A percentile compares a stretch with the other conserved stretches of the same genome.
Conservation (phyloP, 1,140 invertebrate genomes). For the Dreissena polymorpha region DNA sequence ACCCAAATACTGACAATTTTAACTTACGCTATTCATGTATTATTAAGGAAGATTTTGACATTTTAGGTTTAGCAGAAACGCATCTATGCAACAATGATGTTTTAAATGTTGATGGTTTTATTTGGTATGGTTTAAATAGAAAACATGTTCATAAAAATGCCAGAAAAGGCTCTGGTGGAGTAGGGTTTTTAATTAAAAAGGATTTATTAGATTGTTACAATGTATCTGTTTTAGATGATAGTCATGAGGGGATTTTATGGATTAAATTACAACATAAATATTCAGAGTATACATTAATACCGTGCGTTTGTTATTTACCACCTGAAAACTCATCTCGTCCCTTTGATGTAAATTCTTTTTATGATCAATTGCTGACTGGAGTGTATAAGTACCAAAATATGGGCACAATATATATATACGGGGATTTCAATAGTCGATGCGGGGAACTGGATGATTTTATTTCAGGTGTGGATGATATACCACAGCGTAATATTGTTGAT, state of each 20-base stretch:
- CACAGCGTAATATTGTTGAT: constrained; percentile 39
- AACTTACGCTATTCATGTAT: neutral
- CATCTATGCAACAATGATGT: constrained; percentile 10
- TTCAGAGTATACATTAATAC: constrained; percentile 21
- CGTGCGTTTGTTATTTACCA: constrained; percentile 52
- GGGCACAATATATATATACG: constrained; percentile 40
- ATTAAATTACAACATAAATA: constrained; percentile 35
- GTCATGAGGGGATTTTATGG: constrained; percentile 52
- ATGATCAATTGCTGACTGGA: constrained; percentile 23
- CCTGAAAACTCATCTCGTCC: constrained; percentile 37
- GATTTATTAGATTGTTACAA: constrained; percentile 14
- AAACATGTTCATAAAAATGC: constrained; percentile 8
- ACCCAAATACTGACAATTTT: constrained; percentile 22
- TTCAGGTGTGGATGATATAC: constrained; percentile 52
- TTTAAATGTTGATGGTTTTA: neutral
- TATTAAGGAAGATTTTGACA: constrained; percentile 5
- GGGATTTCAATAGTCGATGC: constrained; percentile 50
- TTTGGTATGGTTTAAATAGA: constrained; percentile 16
- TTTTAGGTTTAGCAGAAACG: constrained; percentile 20
- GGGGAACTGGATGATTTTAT: constrained; percentile 50
- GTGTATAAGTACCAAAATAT: constrained; percentile 39
- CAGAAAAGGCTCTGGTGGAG: constrained; percentile 19
- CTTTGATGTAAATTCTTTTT: constrained; percentile 30
- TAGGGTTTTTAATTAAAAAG: constrained; percentile 39
- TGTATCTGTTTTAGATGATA: constrained; percentile 26